Evolutionary conservation across 2,888 invertebrate genomes (phyloP).

Genomic region (Drosophila neotestacea): DNA sequence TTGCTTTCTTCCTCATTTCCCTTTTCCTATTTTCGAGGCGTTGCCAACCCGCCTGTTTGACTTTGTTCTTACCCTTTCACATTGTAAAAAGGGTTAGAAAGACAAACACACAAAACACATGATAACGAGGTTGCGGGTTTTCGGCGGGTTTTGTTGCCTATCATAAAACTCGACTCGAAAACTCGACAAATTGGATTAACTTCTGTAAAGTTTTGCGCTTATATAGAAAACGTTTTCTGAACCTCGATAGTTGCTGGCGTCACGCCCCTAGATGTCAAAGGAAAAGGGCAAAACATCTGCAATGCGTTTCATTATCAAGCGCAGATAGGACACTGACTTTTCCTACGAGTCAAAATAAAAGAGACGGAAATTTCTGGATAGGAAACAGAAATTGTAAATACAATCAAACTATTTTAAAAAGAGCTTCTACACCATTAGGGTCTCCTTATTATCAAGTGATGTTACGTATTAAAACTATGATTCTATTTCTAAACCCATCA

Average conservation of each 20-base stretch:
- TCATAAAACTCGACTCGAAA: slow-evolving; percentile 53
- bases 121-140: slow-evolving; percentile 77
- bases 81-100: slow-evolving; percentile 62
- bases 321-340: slow-evolving; percentile 27
- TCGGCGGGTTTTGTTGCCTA: slow-evolving; percentile 31
- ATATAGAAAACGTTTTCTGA: slow-evolving; percentile 38
- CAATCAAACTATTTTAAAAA: neutral
- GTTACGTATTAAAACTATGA: too few relatives aligned
- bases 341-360: slow-evolving; percentile 3
- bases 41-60: slow-evolving; percentile 48
- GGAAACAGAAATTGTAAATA: neutral
- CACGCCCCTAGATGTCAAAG: slow-evolving; percentile 34
- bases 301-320: slow-evolving; percentile 29
- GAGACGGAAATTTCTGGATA: neutral
- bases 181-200: slow-evolving; percentile 78
- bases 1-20: neutral
- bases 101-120: slow-evolving; percentile 53
- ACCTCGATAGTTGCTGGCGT: slow-evolving; percentile 44
- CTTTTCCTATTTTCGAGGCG: slow-evolving; percentile 49
- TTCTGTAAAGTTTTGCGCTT: slow-evolving; percentile 64
- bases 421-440: neutral
- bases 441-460: too few relatives aligned
- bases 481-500: too few relatives aligned
- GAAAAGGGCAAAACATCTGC: slow-evolving; percentile 42
- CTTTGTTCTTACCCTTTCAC: slow-evolving; percentile 32